Evolutionary conservation across 2,888 invertebrate species (phyloP), one percentile per base, ranked within the genome.

Genomic region (Hydropsyche betteni): DNA sequence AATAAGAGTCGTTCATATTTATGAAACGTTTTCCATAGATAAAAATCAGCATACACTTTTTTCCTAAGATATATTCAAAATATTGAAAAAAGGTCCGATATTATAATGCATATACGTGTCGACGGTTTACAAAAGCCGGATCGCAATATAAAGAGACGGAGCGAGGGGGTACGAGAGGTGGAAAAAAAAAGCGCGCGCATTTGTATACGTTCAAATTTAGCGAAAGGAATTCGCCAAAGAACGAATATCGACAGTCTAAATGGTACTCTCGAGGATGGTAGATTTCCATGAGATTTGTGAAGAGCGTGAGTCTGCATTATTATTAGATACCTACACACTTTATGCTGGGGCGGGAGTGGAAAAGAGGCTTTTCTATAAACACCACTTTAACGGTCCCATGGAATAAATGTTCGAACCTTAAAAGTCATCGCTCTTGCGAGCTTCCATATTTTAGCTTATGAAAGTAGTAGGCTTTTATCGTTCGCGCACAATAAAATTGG

Each of bases 251-350:
- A 64, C 64, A 64, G 34, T 12, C 64, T 64, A 64, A 64, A 64
- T 64, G 64, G 64, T 36, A 64, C 64, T 33, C 64, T 36, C 64
- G 64, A 64, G 64, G 34, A 64, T 36, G 64, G 64, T 64, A 64
- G 36, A 64, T 64, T 64, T 64, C 64, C 64, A 64, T 64, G 64
- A 64, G 64, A 64, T 64, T 64, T 64, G 64, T 64, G 64, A 64
- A 36, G 36, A 64, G 36, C 64, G 36, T 64, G 64, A 64, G 64
- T 64, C 64, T 64, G 64, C 64, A 64, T 36, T 58, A 44, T 44
- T 44, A 44, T 58, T 36, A n/a, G 6, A 14, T 55, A 14, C 16
- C 55, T 55, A n/a, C 55, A 6, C 55, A 14, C 55, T 14, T n/a
- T 55, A n/a, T 44, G 6, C 44, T 4, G 44, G 44, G 24, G 24